These are phyloP conservation scores for Calidris pygmaea DNA, from an alignment of 2,113 vertebrate genomes.

Conservation along the genomic window DNA sequence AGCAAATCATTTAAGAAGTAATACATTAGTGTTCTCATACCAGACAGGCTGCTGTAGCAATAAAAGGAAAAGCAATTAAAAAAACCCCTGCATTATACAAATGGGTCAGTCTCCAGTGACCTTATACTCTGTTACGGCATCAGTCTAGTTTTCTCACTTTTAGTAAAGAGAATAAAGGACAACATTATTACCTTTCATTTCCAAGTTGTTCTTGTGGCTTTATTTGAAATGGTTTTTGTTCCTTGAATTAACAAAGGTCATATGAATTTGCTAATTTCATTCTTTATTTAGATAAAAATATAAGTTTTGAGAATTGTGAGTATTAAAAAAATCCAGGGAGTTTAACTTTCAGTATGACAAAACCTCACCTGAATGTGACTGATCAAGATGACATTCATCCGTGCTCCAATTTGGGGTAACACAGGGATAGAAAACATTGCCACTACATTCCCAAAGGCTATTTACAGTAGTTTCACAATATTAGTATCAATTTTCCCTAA, in stretches of 20 bases:
- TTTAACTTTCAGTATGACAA: not conserved
- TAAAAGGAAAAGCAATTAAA: not conserved
- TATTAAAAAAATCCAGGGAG: not conserved
- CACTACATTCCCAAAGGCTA: not conserved
- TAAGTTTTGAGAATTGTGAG: not conserved
- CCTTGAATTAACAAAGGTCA: not conserved
- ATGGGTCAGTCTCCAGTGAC: not conserved
- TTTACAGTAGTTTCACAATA: not conserved
- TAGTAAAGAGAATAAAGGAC: not conserved
- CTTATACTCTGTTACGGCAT: not conserved
- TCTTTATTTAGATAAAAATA: not conserved
- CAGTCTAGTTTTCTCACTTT: not conserved
- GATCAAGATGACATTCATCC: not conserved
- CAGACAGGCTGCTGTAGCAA: not conserved
- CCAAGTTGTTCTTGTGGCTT: not conserved
- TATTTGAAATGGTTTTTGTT: not conserved
- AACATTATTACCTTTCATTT: not conserved
- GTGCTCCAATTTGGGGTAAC: not conserved
- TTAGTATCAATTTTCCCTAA: conserved; percentile 21
- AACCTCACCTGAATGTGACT: not conserved
- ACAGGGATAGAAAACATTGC: not conserved
- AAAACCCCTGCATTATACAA: not conserved
- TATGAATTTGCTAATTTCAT: not conserved
- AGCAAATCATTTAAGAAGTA: not conserved
- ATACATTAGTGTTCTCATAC: not conserved